Conservation (phyloP, 2,797 vertebrate genomes). For the Ateles fusciceps region DNA sequence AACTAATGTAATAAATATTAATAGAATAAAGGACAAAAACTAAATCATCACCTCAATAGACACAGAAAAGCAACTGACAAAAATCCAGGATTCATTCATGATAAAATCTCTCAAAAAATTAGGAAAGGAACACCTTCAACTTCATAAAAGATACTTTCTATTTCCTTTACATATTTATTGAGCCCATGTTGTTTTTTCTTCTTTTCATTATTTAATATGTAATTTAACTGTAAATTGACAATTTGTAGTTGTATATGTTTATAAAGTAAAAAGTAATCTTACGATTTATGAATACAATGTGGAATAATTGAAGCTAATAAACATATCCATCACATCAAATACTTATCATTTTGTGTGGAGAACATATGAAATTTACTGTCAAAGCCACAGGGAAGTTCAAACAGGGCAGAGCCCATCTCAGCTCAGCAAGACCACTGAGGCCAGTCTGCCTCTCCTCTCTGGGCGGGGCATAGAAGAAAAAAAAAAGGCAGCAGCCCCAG, state of each 20-base stretch:
- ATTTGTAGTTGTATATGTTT: not conserved
- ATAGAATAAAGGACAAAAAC: not conserved
- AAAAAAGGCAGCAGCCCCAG: no score
- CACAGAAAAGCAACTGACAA: not conserved
- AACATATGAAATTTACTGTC: not conserved
- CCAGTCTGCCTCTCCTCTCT: no score
- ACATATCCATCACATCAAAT: not conserved
- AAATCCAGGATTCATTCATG: not conserved
- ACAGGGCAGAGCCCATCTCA: no score
- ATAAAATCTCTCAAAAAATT: not conserved
- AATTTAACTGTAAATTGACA: not conserved
- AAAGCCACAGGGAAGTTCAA: no score
- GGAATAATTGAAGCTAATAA: not conserved
- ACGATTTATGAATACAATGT: not conserved
- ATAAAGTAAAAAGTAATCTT: not conserved
- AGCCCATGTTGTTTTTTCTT: not conserved
- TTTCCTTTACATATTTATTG: not conserved
- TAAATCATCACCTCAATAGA: not conserved
- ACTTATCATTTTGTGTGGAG: not conserved
- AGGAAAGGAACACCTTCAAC: not conserved
- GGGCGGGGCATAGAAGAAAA: no score
- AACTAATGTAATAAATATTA: not conserved
- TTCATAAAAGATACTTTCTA: not conserved
- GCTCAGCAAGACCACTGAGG: no score
- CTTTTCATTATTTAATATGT: not conserved